phyloP scores from a whole-genome alignment of 2,113 vertebrate species.

The Thamnaconus septentrionalis region DNA sequence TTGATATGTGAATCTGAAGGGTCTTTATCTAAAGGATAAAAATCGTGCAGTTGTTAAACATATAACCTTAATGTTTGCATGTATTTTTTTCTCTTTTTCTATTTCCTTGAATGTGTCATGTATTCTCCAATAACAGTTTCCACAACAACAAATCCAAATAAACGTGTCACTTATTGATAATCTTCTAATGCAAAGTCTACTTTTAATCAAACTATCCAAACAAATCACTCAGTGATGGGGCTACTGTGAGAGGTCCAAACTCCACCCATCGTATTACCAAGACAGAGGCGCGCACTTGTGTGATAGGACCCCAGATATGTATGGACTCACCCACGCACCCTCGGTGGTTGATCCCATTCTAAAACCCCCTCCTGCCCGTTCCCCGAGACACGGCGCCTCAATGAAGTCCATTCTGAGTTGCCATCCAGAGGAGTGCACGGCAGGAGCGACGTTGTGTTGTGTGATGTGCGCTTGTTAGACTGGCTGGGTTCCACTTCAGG shows the following conservation, averaged over 20 bases:
- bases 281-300: constrained; percentile 23
- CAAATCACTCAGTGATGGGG: constrained; percentile 18
- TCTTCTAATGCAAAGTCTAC: constrained; percentile 1
- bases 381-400: constrained; percentile 45
- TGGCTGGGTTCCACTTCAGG: neutral
- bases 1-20: no score
- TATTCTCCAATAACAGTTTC: no score
- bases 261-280: constrained; percentile 33
- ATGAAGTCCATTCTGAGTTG: constrained; percentile 38
- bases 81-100: no score
- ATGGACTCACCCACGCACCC: constrained; percentile 13
- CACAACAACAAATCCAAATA: no score
- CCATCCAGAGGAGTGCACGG: constrained; percentile 24
- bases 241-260: constrained; percentile 4
- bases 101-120: no score
- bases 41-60: no score
- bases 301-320: constrained; percentile 19
- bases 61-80: no score
- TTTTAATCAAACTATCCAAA: constrained; percentile 23
- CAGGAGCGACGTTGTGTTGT: neutral
- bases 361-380: constrained; percentile 42
- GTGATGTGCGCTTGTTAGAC: neutral
- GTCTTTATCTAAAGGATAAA: no score
- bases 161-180: no score
- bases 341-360: constrained; percentile 31